Base-by-base conservation (phyloP, 2,888 invertebrate species). In the Horisme vitalbata region DNA sequence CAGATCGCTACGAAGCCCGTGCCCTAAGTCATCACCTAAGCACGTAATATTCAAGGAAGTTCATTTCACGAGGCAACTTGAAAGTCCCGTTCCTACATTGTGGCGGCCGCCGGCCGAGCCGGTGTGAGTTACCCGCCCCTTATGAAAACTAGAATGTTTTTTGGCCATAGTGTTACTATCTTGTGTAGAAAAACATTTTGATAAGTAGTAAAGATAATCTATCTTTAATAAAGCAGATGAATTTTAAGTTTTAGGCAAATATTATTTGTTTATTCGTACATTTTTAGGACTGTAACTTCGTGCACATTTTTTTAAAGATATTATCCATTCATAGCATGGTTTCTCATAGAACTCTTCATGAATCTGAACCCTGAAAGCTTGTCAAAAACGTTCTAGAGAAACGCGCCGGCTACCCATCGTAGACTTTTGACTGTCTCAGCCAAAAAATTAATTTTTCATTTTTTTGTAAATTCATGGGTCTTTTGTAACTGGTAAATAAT, bases 271-370 rank as follows among this genome's bases (percentile, higher is more conserved):
- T n/a, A n/a, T n/a, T n/a, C n/a, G n/a, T n/a, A n/a, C n/a, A n/a
- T n/a, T n/a, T n/a, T n/a, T n/a, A n/a, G n/a, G n/a, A n/a, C n/a
- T n/a, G n/a, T n/a, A n/a, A n/a, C n/a, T n/a, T n/a, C n/a, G n/a
- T n/a, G n/a, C n/a, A n/a, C n/a, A n/a, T n/a, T n/a, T n/a, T n/a
- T n/a, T n/a, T n/a, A n/a, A n/a, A n/a, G n/a, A n/a, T n/a, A n/a
- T n/a, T n/a, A 52, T 36, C 44, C 36, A 62, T 28, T 52, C 52
- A 54, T 57, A 30, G 12, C 14, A 57, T 65, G 65, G 47, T 65
- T 69, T 61, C 55, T 45, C 53, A 59, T 59, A 57, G 64, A 61
- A 61, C 58, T 46, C 55, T 45, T 23, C 41, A 53, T 64, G 56
- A 52, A 57, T 54, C 47, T 37, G 33, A 53, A 44, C 46, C n/a